Percentiles rank a stretch among this genome's conserved stretches.
These are phyloP conservation scores for Tetragnatha versicolor DNA, from an alignment of 1,140 invertebrate genomes.

Conservation along the genomic window DNA sequence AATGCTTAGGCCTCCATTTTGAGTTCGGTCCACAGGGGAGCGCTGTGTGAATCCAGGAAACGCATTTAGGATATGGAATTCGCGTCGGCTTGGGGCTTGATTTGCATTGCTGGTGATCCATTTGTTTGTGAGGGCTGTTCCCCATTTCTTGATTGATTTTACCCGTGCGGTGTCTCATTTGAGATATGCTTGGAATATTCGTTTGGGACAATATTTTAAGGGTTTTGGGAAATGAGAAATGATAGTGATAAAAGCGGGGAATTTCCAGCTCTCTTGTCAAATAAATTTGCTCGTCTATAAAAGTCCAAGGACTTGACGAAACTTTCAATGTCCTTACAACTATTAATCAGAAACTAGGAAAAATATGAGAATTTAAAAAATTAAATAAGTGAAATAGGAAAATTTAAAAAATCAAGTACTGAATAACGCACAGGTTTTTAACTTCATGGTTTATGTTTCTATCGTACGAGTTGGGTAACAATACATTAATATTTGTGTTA, in stretches of 20 bases:
- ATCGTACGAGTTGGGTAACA: too few relatives aligned
- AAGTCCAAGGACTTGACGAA: too few relatives aligned
- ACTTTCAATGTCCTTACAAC: too few relatives aligned
- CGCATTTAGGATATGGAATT: conserved; percentile 47
- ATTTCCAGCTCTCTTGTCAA: too few relatives aligned
- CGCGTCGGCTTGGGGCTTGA: not conserved
- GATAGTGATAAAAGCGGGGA: not conserved
- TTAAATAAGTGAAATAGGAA: too few relatives aligned
- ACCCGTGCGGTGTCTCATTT: not conserved
- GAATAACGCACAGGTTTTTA: too few relatives aligned
- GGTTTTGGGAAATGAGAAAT: not conserved
- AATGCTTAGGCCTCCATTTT: conserved; percentile 33
- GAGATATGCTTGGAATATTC: not conserved
- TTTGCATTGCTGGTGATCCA: conserved; percentile 41
- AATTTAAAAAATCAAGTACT: too few relatives aligned
- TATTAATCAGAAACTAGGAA: too few relatives aligned
- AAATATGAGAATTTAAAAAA: too few relatives aligned
- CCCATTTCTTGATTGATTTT: not conserved
- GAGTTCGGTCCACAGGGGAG: not conserved
- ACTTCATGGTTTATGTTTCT: too few relatives aligned
- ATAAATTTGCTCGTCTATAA: too few relatives aligned
- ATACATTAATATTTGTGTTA: too few relatives aligned
- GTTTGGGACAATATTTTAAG: not conserved
- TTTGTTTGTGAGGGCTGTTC: not conserved
- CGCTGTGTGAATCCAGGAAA: conserved; percentile 14